These are phyloP conservation scores for Bunonema sp. DNA, from an alignment of 2,888 invertebrate species.

Conservation along the genomic window DNA sequence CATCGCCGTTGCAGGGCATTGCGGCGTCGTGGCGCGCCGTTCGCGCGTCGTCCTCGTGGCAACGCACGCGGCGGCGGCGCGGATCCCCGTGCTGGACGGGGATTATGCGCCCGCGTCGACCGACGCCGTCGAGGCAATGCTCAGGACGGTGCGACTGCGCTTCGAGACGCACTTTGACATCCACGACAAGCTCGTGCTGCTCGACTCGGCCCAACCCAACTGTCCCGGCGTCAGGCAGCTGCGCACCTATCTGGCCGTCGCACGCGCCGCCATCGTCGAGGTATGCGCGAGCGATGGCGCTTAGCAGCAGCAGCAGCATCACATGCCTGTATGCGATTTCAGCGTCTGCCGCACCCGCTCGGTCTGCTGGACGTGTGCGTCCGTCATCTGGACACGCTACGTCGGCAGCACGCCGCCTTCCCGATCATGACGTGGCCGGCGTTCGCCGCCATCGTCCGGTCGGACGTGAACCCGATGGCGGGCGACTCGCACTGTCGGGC, in stretches of 20 bases:
- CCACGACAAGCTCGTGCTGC: slow-evolving; percentile 52
- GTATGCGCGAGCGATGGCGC: slow-evolving; percentile 22
- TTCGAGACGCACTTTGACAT: slow-evolving; percentile 55
- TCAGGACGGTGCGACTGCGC: slow-evolving; percentile 46
- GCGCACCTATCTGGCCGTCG: slow-evolving; percentile 51
- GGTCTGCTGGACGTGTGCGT: slow-evolving; percentile 54
- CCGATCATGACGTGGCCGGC: slow-evolving; percentile 55
- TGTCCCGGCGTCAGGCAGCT: slow-evolving; percentile 54
- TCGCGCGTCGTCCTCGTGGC: slow-evolving; percentile 55
- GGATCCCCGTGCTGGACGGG: slow-evolving; percentile 44
- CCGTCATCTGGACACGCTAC: slow-evolving; percentile 47
- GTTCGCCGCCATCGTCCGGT: slow-evolving; percentile 48
- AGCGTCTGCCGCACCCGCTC: slow-evolving; percentile 52
- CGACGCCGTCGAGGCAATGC: slow-evolving; percentile 51
- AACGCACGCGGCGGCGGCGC: slow-evolving; percentile 50
- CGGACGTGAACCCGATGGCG: slow-evolving; percentile 55
- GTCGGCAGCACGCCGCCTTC: slow-evolving; percentile 52
- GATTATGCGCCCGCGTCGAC: slow-evolving; percentile 54
- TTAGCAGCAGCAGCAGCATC: not conserved
- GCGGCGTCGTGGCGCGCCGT: slow-evolving; percentile 51
- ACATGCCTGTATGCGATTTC: too few species aligned
- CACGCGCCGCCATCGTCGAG: slow-evolving; percentile 52
- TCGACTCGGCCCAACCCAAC: slow-evolving; percentile 56
- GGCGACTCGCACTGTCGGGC: slow-evolving; percentile 56
- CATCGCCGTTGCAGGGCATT: slow-evolving; percentile 53